A percentile compares a stretch with the other conserved stretches of the same genome.
These are phyloP conservation scores for Thaleichthys pacificus DNA, from an alignment of 2,797 vertebrate species.

Conservation along the genomic window DNA sequence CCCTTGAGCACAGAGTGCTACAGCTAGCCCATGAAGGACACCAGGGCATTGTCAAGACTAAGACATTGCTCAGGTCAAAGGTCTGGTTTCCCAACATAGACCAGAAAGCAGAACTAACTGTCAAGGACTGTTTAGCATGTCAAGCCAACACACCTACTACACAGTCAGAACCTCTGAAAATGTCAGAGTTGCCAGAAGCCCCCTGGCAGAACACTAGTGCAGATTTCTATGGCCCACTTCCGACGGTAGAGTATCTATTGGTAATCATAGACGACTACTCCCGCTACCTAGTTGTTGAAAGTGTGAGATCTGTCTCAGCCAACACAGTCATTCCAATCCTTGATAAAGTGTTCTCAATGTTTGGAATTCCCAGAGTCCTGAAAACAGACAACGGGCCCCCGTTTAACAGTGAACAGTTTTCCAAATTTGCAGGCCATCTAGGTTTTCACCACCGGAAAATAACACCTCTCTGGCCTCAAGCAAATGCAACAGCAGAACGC, in stretches of 20 bases:
- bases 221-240: too few relatives aligned
- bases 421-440: slow-evolving; percentile 12
- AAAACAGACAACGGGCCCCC: slow-evolving; percentile 39
- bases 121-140: too few relatives aligned
- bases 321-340: slow-evolving; percentile 21
- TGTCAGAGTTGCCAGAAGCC: too few relatives aligned
- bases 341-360: slow-evolving; percentile 30
- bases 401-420: slow-evolving; percentile 31
- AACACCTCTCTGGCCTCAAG: slow-evolving; percentile 11
- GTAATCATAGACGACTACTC: neutral
- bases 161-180: too few relatives aligned
- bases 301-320: slow-evolving; percentile 9
- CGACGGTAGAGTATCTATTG: too few relatives aligned
- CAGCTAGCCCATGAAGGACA: slow-evolving; percentile 9
- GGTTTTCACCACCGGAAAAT: slow-evolving; percentile 13
- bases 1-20: neutral
- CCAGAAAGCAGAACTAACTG: too few relatives aligned
- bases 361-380: slow-evolving; percentile 23
- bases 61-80: too few relatives aligned
- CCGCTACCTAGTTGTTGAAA: slow-evolving; percentile 22
- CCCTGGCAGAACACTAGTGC: too few relatives aligned
- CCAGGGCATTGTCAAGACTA: neutral
- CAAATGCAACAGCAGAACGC: slow-evolving; percentile 17
- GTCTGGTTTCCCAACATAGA: too few relatives aligned
- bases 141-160: too few relatives aligned